Base-by-base conservation (phyloP, 1,140 invertebrate species). In the Helicoverpa armigera region DNA sequence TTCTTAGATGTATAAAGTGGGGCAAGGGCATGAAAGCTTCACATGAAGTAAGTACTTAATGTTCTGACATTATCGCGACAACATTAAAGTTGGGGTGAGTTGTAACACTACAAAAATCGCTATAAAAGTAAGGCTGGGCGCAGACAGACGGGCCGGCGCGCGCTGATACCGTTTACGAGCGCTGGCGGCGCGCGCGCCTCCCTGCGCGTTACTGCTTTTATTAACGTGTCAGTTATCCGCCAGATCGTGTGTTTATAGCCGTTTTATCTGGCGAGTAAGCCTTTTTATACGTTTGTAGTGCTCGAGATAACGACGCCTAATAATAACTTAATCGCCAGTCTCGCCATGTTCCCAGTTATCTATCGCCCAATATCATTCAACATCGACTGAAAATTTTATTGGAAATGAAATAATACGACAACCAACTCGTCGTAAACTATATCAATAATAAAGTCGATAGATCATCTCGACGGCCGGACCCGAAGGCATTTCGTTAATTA, bases 201-300 rank as follows among this genome's bases (percentile, higher is more conserved):
- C 56, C 29, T 18, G 74, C 43, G 13, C 67, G 53, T 70, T 53
- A 70, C 67, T 29, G 50, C 67, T 53, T 53, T 51, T 75, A 75
- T 75, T 65, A 77, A 67, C 61, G 43, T 70, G 67, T 53, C 60
- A 65, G 13, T 67, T 65, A 77, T 77, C 75, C 23, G 75, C 54
- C 61, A 77, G 60, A 65, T 77, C 75, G 43, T 53, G 18, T 76
- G 58, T 77, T 77, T 77, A 77, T 77, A 16, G 61, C 75, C 5
- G 7, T 54, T 77, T 77, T 77, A 77, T 77, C 75, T 77, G 1
- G 23, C 63, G 60, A 65, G 75, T 65, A 77, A 65, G 54, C 16
- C 56, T 31, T 77, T 77, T 67, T 77, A 67, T 67, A 77, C 50
- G 18, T 53, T 16, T 29, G 4, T 31, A 65, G 60, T 77, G 48